Evolutionary conservation across 2,888 invertebrate species (phyloP), one percentile per base, ranked within the genome.

Genomic region (Agrilus mali): DNA sequence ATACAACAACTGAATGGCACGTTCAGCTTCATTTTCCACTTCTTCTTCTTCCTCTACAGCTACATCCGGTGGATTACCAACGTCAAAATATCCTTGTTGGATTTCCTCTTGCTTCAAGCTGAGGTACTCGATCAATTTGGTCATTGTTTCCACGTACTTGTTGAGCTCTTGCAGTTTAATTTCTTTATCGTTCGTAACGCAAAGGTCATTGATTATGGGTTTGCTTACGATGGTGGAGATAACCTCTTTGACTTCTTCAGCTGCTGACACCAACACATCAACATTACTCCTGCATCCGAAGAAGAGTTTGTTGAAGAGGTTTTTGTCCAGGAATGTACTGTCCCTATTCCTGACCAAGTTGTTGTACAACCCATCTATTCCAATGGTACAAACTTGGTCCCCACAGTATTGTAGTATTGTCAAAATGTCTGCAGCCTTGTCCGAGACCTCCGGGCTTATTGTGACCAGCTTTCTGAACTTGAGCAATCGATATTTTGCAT

Each of bases 321-420:
- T 41, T 15, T 52, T 57, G 42, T 63, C 54, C 46, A 67, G 66
- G 48, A 64, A 64, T 17, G 54, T 16, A 43, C 60, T 61, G 6
- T 59, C 52, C 15, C 47, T 47, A 48, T 65, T 58, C 41, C 58
- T 50, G 2, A 64, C 49, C 10, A 53, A 47, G 4, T 44, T 43
- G 36, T 62, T 61, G 44, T 59, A 62, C 14, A 66, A 44, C 17
- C 51, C 42, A 14, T 55, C 40, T 4, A 35, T 40, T 32, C 8
- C 10, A 40, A 15, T 12, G 38, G 38, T 31, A 14, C 37, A 15
- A 16, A 20, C 41, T 1, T 55, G 41, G 32, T 47, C 47, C 20
- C 54, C 50, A 32, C 46, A 46, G 1, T 53, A 53, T n/a, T 46
- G 52, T 4, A 60, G 42, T 2, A 46, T 42, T 32, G 43, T 22